These are phyloP conservation scores for Pleuronectes platessa DNA, from an alignment of 2,113 vertebrate genomes.

Conservation along the genomic window DNA sequence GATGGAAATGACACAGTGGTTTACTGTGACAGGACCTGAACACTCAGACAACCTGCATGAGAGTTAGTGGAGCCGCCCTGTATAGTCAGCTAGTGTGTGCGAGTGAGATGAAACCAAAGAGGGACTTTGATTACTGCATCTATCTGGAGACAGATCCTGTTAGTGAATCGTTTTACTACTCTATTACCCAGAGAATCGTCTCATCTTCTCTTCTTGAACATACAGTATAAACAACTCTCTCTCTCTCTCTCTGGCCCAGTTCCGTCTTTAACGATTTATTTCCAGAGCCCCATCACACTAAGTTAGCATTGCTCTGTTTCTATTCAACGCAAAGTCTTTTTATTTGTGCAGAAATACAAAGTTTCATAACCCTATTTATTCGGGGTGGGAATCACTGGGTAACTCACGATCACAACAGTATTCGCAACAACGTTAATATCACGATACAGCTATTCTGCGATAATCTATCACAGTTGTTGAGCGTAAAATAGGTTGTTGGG, in stretches of 20 bases:
- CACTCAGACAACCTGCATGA: background rate
- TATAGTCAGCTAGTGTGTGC: background rate
- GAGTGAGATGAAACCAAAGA: background rate
- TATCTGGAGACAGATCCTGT: background rate
- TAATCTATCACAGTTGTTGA: too few relatives aligned
- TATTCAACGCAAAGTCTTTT: background rate
- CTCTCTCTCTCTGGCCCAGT: too few relatives aligned
- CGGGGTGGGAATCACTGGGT: too few relatives aligned
- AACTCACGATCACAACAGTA: too few relatives aligned
- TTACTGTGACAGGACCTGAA: conserved; percentile 7
- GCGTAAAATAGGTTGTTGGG: too few relatives aligned
- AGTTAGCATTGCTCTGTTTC: background rate
- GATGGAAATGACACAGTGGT: conserved; percentile 19
- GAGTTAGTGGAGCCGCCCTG: background rate
- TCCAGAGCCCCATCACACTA: conserved; percentile 1
- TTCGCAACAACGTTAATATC: too few relatives aligned
- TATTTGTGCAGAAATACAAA: background rate
- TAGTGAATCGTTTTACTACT: background rate
- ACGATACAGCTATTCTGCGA: too few relatives aligned
- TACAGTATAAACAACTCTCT: too few relatives aligned
- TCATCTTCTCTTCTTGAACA: too few relatives aligned
- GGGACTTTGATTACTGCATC: background rate
- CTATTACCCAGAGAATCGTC: too few relatives aligned
- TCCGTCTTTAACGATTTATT: background rate
- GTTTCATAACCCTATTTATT: conserved; percentile 14